Evolutionary conservation across 2,888 invertebrate genomes (phyloP).

Genomic region (Portevinia maculata): DNA sequence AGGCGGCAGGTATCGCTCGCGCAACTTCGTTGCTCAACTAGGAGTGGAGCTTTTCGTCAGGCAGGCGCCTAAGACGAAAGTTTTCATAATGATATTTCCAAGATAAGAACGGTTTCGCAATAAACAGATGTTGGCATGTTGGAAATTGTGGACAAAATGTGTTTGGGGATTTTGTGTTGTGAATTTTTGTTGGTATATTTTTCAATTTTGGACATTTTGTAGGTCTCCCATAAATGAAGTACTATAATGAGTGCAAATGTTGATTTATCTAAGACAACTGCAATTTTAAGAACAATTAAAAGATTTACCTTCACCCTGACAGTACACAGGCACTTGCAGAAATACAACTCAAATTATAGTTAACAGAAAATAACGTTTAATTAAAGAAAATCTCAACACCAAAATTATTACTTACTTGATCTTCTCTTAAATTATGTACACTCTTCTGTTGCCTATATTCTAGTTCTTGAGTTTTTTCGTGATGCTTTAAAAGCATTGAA

Average conservation of each 20-base stretch:
- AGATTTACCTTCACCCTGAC: constrained; percentile 55
- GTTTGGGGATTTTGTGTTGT: too few relatives aligned
- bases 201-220: too few relatives aligned
- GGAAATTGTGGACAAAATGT: too few relatives aligned
- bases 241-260: constrained; percentile 13
- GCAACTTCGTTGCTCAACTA: too few relatives aligned
- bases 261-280: background rate
- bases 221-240: too few relatives aligned
- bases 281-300: constrained; percentile 1
- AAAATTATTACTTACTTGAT: constrained; percentile 85
- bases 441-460: constrained; percentile 98
- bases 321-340: constrained; percentile 46
- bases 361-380: constrained; percentile 13
- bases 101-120: too few relatives aligned
- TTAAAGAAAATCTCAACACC: constrained; percentile 10
- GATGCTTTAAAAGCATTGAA: constrained; percentile 95
- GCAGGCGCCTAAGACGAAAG: too few relatives aligned
- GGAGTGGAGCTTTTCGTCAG: too few relatives aligned
- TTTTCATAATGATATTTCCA: too few relatives aligned
- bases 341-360: constrained; percentile 49
- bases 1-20: too few relatives aligned
- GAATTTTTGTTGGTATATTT: too few relatives aligned
- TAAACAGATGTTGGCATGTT: too few relatives aligned
- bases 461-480: constrained; percentile 97
- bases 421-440: constrained; percentile 95